These are phyloP conservation scores for Cataglyphis cursor DNA, from an alignment of 2,888 invertebrate species.

Conservation along the genomic window DNA sequence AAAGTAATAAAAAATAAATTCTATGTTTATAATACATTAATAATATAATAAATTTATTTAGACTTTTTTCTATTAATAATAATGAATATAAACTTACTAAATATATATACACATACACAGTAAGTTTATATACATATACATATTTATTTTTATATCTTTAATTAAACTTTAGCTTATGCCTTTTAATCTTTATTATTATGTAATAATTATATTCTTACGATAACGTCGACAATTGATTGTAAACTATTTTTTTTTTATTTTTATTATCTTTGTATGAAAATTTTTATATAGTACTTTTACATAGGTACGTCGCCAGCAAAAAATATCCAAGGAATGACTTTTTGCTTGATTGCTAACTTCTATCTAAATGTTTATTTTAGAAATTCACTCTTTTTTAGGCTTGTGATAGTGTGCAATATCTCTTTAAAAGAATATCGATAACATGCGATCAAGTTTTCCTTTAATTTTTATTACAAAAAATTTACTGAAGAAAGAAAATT, in stretches of 20 bases:
- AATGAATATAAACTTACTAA: no score
- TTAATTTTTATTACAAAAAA: conserved; percentile 20
- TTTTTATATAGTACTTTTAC: background rate
- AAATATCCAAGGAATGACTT: background rate
- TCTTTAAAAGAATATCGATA: background rate
- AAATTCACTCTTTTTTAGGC: background rate
- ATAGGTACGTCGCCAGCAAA: background rate
- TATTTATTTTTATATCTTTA: background rate
- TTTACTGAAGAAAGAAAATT: background rate
- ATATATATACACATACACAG: no score
- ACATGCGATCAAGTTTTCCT: background rate
- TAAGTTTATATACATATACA: no score
- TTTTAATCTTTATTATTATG: background rate
- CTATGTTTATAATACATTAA: no score
- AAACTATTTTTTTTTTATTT: background rate
- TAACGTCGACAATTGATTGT: background rate
- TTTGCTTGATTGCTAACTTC: background rate
- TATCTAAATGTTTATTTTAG: background rate
- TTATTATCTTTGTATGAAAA: background rate
- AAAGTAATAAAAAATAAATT: no score
- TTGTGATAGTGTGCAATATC: background rate
- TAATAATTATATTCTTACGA: background rate
- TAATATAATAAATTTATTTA: no score
- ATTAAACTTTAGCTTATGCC: background rate
- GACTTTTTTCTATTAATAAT: no score